Base-by-base conservation (phyloP, 1,140 invertebrate species). In the Bombus superbus region DNA sequence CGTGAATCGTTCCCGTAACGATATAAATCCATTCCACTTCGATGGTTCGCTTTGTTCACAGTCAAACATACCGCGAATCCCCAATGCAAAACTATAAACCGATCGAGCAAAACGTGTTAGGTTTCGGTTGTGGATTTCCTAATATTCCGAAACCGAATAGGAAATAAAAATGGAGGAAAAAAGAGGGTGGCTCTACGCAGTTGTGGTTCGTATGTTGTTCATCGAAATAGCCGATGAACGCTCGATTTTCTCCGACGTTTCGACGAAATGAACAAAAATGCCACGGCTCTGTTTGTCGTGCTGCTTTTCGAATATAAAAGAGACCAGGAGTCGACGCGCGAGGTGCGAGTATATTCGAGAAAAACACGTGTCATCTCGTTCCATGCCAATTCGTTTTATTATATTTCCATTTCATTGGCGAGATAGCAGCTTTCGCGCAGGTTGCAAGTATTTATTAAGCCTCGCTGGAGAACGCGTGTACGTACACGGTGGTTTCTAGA, bases 361-460 rank as follows among this genome's bases (percentile, higher is more conserved):
- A 40, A 42, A 11, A 35, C 53, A 35, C 25, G 25, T 47, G 25
- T 62, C 18, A 28, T 42, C 47, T 11, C 35, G 40, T 57, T 77
- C 47, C 74, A 13, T 59, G 40, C 22, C n/a, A 57, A 69, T 76
- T 28, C 35, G n/a, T 68, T 69, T 25, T 18, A 69, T 78, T 77
- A 32, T 69, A 40, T 75, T 66, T 75, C 64, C 47, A n/a, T 85
- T 81, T 74, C 69, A 66, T 57, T 35, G 78, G n/a, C 38, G 28
- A 13, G 64, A 13, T 22, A 22, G 77, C n/a, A 72, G 18, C 22
- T 68, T 18, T 15, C 47, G 28, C 40, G 35, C 18, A 22, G 44
- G 68, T 73, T 62, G 47, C 64, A 62, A 71, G 75, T 86, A 82
- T 86, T 82, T 57, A 47, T 82, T 57, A 47, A 73, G 79, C 71